Conservation (phyloP, 2,888 invertebrate genomes). For the Hydropsyche betteni region DNA sequence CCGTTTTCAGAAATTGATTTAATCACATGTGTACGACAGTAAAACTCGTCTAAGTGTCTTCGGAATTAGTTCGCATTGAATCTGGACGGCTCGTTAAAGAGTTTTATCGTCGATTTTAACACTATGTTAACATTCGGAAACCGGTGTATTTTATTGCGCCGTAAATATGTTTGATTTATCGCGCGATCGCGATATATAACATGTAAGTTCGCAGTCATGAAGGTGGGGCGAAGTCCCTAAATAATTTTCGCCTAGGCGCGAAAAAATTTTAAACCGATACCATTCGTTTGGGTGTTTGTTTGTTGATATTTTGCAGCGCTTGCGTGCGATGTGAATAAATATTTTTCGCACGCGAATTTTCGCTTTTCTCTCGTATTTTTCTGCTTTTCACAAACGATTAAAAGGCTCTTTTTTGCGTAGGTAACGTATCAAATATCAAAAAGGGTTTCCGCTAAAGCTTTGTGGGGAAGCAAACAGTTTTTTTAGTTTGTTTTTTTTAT, state of each 20-base stretch:
- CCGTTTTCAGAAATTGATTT: too few relatives aligned
- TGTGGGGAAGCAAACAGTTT: neutral
- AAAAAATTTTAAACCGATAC: neutral
- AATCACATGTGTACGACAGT: too few relatives aligned
- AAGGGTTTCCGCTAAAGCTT: conserved; percentile 11
- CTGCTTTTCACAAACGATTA: conserved; percentile 18
- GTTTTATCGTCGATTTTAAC: conserved; percentile 20
- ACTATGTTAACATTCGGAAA: conserved; percentile 16
- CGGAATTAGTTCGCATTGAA: too few relatives aligned
- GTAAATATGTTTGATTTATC: conserved; percentile 24
- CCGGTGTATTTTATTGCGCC: conserved; percentile 7
- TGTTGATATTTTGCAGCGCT: conserved; percentile 9
- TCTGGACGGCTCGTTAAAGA: neutral
- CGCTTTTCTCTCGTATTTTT: conserved; percentile 27
- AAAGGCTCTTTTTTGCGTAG: conserved; percentile 7
- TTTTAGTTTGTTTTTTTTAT: conserved; percentile 16
- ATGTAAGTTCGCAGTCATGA: neutral
- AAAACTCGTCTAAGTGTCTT: too few relatives aligned
- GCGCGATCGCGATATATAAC: neutral
- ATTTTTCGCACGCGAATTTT: conserved; percentile 21
- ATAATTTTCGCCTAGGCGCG: neutral
- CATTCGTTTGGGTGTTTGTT: neutral
- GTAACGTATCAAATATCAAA: conserved; percentile 28
- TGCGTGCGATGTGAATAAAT: conserved; percentile 21
- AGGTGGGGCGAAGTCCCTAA: neutral